Evolutionary conservation across 1,140 invertebrate genomes (phyloP), one percentile per base, ranked within the genome.

Genomic region (Drosophila malerkotliana): DNA sequence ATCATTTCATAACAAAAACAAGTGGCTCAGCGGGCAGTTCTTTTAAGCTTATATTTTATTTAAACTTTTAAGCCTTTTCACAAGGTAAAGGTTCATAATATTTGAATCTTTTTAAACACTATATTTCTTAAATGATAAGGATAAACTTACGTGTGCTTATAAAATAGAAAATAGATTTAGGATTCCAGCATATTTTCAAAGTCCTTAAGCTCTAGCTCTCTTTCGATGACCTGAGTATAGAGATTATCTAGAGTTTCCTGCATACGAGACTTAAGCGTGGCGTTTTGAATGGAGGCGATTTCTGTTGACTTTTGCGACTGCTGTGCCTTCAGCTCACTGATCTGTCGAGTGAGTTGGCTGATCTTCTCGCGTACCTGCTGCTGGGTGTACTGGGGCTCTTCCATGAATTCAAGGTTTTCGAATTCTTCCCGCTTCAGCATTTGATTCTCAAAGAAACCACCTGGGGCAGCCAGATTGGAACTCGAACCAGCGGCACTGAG

Each of bases 251-350:
- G 92, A 51, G 95, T 95, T 66, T 96, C 95, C 90, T 97, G 96
- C 89, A 98, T 96, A 39, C 97, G 92, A 91, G 97, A 95, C 47
- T 95, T 94, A 1, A 98, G 90, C 24, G 96, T 96, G 57, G 95
- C 91, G 91, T 98, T 98, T 90, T 98, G 97, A 85, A 98, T 97
- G 34, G 95, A 96, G 5, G 95, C 94, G 77, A 98, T 95, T 92
- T 98, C 96, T 51, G 94, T 93, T 82, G 98, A 96, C 81, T 97
- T 97, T 75, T 96, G 95, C 44, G 95, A 93, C 66, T 95, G 93
- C 48, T 95, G 94, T 47, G 94, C 93, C 77, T 95, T 95, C 12
- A 98, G 91, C 58, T 96, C 95, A 18, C 94, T 93, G 28, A 98
- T 92, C 92, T 98, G 95, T 5, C 93, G 90, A 24, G 94, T 93